These are phyloP conservation scores for Caenorhabditis sp. DNA, from an alignment of 2,888 invertebrate species.

Conservation along the genomic window DNA sequence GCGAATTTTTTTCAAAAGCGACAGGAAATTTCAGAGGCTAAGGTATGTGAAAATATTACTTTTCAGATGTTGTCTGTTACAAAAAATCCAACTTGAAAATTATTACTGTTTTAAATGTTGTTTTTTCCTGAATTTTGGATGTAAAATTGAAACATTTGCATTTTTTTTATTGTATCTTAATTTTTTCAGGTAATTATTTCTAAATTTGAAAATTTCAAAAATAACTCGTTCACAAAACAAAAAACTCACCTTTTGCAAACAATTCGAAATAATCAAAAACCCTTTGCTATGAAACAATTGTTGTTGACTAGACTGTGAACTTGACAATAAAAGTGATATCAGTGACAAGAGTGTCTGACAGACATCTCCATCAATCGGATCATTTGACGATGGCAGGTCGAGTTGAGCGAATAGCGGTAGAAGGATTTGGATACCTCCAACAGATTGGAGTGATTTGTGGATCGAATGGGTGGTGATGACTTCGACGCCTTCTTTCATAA, in stretches of 20 bases:
- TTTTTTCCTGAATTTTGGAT: too few species aligned
- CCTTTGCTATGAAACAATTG: conserved; percentile 99
- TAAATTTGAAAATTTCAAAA: too few species aligned
- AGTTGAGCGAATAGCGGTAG: conserved; percentile 97
- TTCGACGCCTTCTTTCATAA: conserved; percentile 99
- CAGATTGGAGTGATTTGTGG: conserved; percentile 96
- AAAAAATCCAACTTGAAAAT: too few species aligned
- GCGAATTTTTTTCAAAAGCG: too few species aligned
- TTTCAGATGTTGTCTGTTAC: too few species aligned
- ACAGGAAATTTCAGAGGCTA: too few species aligned
- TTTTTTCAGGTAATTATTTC: too few species aligned
- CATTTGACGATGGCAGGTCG: conserved; percentile 78
- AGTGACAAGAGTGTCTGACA: conserved; percentile 91
- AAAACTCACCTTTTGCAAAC: conserved; percentile 52
- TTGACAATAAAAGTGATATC: conserved; percentile 94
- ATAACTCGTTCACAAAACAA: neutral
- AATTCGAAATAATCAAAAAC: conserved; percentile 91
- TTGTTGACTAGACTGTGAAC: conserved; percentile 95
- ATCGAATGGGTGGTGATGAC: conserved; percentile 98
- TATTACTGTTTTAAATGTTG: too few species aligned
- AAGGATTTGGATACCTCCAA: conserved; percentile 90
- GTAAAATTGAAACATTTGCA: too few species aligned
- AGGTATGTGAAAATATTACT: too few species aligned
- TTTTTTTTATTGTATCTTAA: too few species aligned
- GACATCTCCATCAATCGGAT: conserved; percentile 72